Conservation (phyloP, 2,888 invertebrate species). For the Leptinotarsa juncta region DNA sequence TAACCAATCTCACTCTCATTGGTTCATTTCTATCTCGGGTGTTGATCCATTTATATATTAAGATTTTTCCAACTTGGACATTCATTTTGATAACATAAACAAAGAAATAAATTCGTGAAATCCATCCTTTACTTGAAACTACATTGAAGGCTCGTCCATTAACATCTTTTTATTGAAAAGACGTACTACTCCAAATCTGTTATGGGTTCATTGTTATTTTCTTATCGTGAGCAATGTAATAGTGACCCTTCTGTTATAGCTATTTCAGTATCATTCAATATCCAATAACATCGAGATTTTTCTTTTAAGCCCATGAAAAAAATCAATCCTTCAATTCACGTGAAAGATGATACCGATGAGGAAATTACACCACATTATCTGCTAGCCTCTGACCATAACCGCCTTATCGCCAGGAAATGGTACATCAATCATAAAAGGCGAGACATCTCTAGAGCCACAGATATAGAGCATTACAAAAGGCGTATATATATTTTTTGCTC, state of each 20-base stretch:
- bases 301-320: not conserved
- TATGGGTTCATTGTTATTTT: too few species aligned
- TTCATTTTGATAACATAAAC: too few species aligned
- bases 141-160: too few species aligned
- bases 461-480: constrained; percentile 22
- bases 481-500: constrained; percentile 23
- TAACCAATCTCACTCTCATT: too few species aligned
- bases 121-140: too few species aligned
- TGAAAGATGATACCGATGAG: constrained; percentile 26
- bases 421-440: constrained; percentile 46
- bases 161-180: too few species aligned
- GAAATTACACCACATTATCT: constrained; percentile 43
- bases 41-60: too few species aligned
- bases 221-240: not conserved
- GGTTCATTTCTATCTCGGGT: too few species aligned
- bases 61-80: too few species aligned
- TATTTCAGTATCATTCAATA: not conserved
- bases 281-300: constrained; percentile 9
- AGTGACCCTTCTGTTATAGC: not conserved
- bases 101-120: too few species aligned
- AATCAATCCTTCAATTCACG: constrained; percentile 18
- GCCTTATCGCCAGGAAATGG: constrained; percentile 47
- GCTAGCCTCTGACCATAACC: constrained; percentile 33
- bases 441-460: constrained; percentile 35
- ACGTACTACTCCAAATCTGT: too few species aligned